phyloP scores from a whole-genome alignment of 2,888 invertebrate genomes.

The Glyphotaelius pellucidus region DNA sequence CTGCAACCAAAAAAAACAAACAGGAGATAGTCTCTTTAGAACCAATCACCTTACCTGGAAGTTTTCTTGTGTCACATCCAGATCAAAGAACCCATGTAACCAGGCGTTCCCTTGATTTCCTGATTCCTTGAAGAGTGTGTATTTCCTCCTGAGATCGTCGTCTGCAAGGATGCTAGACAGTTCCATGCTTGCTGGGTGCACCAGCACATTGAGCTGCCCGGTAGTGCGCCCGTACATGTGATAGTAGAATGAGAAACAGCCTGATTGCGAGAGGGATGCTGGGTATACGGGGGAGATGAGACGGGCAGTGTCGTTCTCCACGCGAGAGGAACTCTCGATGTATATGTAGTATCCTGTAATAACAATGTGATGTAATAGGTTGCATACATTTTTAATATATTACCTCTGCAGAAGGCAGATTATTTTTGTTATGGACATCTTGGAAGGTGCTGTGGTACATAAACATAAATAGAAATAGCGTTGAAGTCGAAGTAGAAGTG shows the following conservation, averaged over 20 bases:
- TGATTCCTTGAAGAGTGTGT: conserved; percentile 78
- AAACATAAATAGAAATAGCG: too few species aligned
- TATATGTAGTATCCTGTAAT: conserved; percentile 88
- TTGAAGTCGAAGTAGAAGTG: too few species aligned
- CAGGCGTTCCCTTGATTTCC: conserved; percentile 86
- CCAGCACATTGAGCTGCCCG: conserved; percentile 77
- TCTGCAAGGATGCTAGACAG: conserved; percentile 67
- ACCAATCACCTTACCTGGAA: conserved; percentile 75
- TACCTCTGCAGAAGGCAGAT: too few species aligned
- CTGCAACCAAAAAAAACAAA: too few species aligned
- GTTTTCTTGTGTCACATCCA: conserved; percentile 73
- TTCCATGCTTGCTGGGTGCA: conserved; percentile 72
- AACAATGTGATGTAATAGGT: conserved; percentile 8
- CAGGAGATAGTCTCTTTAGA: neutral
- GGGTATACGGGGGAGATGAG: conserved; percentile 85
- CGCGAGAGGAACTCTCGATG: conserved; percentile 84
- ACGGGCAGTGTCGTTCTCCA: conserved; percentile 82
- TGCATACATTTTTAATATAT: neutral
- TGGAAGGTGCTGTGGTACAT: too few species aligned
- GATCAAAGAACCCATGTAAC: conserved; percentile 76
- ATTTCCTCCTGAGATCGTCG: conserved; percentile 66
- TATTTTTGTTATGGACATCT: too few species aligned
- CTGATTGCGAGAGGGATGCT: conserved; percentile 71
- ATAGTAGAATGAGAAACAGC: conserved; percentile 85
- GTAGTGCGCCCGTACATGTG: conserved; percentile 86